phyloP scores from a whole-genome alignment of 1,140 invertebrate species.

The Chrysoperla carnea region DNA sequence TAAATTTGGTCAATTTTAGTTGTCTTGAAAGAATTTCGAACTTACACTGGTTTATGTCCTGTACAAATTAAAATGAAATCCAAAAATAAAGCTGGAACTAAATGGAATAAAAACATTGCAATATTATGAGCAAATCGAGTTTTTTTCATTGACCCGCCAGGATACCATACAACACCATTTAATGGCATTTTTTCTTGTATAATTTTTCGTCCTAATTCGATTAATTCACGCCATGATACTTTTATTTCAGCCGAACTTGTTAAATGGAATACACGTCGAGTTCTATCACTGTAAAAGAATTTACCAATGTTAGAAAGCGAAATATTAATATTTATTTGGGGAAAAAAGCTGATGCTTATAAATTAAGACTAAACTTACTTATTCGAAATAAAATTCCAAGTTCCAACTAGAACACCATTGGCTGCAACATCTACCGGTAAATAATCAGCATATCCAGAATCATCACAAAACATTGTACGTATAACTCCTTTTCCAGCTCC shows the following conservation, averaged over 20 bases:
- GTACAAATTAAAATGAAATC: slow-evolving; percentile 54
- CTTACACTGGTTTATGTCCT: slow-evolving; percentile 70
- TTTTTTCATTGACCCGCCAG: slow-evolving; percentile 74
- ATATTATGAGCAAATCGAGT: slow-evolving; percentile 56
- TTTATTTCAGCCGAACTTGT: slow-evolving; percentile 62
- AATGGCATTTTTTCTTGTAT: slow-evolving; percentile 53
- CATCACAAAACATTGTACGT: slow-evolving; percentile 65
- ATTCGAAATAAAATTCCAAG: slow-evolving; percentile 36
- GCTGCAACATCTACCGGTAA: slow-evolving; percentile 71
- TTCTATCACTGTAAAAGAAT: slow-evolving; percentile 12
- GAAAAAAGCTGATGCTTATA: background rate
- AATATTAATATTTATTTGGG: background rate
- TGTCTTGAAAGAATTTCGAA: too few relatives aligned
- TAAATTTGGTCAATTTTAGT: too few relatives aligned
- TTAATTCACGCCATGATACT: slow-evolving; percentile 66
- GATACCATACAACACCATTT: slow-evolving; percentile 73
- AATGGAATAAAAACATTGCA: slow-evolving; percentile 66
- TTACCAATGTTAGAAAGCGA: background rate
- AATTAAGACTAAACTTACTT: slow-evolving; percentile 16
- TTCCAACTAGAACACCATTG: slow-evolving; percentile 52
- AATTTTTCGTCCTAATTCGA: slow-evolving; percentile 61
- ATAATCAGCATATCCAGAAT: slow-evolving; percentile 62
- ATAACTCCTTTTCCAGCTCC: slow-evolving; percentile 73
- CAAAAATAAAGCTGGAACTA: slow-evolving; percentile 65
- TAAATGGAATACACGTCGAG: slow-evolving; percentile 42